Base-by-base conservation (phyloP, 2,113 vertebrate genomes). In the Dicaeum eximium region DNA sequence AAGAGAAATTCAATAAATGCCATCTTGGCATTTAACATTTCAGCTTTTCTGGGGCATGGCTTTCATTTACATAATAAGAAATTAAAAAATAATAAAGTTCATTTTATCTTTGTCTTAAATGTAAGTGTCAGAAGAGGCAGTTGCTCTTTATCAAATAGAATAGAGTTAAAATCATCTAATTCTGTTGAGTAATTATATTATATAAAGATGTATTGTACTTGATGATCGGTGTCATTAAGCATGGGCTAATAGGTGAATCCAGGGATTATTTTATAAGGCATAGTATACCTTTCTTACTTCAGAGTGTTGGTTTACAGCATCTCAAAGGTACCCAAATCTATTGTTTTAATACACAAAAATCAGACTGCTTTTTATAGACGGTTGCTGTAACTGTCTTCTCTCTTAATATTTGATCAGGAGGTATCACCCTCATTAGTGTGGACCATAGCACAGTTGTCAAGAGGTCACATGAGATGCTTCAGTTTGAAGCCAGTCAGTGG, bases 1-100 rank as follows among this genome's bases (percentile, higher is more conserved):
- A 70, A 81, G 80, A 71, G 20, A 92, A 91, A 88, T 74, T 47
- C 84, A 94, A 72, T 86, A 90, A 88, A 67, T 56, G 42, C 47
- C 20, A 33, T 80, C 80, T 84, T 71, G 22, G 7, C 45, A 18
- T 75, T 88, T 92, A 93, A 40, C 5, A 13, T 80, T 61, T 47
- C 44, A 10, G 37, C 45, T 54, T 95, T 90, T 83, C 50, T 80
- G 44, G 17, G 75, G 40, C 57, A 11, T 22, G 60, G 20, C 65
- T 79, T 24, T 92, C 35, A 60, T 66, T 93, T 44, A 91, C 19
- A 7, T 72, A 75, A 62, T 48, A 92, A 82, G 40, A 89, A 82
- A 87, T 57, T 8, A 38, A 86, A 95, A 87, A 74, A 2, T 15
- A 71, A 22, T 60, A 17, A 74, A 51, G 13, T 69, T 86, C 14